Conservation (phyloP, 2,113 vertebrate genomes). For the Poeciliopsis retropinna region DNA sequence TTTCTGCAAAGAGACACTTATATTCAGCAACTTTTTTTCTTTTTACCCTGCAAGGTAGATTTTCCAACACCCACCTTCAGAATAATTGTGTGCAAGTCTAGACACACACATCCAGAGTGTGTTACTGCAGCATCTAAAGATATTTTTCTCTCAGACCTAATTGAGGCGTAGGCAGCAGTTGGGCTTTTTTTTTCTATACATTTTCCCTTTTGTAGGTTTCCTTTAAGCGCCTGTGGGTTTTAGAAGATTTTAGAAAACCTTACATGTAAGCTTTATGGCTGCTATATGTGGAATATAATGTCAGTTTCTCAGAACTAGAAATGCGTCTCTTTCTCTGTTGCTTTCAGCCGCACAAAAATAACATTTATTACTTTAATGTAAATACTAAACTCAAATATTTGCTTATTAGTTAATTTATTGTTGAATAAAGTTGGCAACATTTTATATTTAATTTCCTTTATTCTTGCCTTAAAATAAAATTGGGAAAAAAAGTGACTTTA, state of each 20-base stretch:
- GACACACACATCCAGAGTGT: slow-evolving; percentile 17
- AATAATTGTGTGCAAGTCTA: slow-evolving; percentile 14
- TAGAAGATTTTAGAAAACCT: background rate
- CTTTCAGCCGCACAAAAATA: background rate
- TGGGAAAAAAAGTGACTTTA: background rate
- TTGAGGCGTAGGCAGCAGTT: slow-evolving; percentile 59
- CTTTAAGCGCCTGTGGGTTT: background rate
- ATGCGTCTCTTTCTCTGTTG: background rate
- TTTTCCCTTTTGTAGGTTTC: slow-evolving; percentile 25
- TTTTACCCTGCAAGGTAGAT: slow-evolving; percentile 26
- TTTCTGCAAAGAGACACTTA: slow-evolving; percentile 45
- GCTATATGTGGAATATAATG: background rate
- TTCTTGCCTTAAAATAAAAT: background rate
- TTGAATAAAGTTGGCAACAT: background rate
- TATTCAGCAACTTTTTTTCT: slow-evolving; percentile 37
- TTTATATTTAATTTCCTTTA: background rate
- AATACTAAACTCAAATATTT: background rate
- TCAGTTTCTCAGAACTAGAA: background rate
- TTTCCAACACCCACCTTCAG: slow-evolving; percentile 40
- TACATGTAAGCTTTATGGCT: background rate
- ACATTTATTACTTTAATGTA: slow-evolving; percentile 3
- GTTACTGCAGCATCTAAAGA: slow-evolving; percentile 36
- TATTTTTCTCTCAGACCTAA: slow-evolving; percentile 64
- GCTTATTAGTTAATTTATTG: background rate
- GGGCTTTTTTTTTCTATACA: slow-evolving; percentile 5